phyloP scores from a whole-genome alignment of 2,797 vertebrate genomes.

The Eospalax fontanierii region DNA sequence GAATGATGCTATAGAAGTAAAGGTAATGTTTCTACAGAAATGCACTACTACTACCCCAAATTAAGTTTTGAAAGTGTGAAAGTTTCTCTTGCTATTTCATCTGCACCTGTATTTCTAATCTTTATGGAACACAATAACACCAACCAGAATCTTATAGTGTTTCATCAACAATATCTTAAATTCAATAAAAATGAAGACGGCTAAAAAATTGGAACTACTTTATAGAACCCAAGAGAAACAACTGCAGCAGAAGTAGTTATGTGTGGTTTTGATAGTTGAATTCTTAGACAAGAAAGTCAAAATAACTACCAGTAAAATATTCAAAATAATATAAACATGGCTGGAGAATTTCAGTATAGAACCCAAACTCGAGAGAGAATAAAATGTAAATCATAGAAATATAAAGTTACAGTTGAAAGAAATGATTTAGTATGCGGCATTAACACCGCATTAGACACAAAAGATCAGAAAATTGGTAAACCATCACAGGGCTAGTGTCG shows the following conservation, averaged over 20 bases:
- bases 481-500: not conserved
- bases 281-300: not conserved
- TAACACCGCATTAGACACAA: not conserved
- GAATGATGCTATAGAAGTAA: not conserved
- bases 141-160: not conserved
- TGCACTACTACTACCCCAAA: not conserved
- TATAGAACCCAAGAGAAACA: constrained; percentile 31
- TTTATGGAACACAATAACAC: not conserved
- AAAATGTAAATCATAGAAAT: constrained; percentile 9
- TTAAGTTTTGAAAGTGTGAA: not conserved
- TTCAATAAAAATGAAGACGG: not conserved
- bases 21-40: not conserved
- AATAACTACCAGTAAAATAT: not conserved
- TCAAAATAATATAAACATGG: not conserved
- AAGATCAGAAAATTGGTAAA: not conserved
- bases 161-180: not conserved
- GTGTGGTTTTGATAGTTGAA: not conserved
- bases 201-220: not conserved
- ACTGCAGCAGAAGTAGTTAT: not conserved
- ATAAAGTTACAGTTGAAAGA: constrained; percentile 27
- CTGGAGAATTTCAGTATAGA: not conserved
- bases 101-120: not conserved
- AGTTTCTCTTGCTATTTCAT: not conserved
- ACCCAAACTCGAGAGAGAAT: not conserved
- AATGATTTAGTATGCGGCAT: not conserved